Evolutionary conservation across 30 jellyfish, hydroid and myxozoan species (phyloP), one percentile per base, ranked within the genome.

Genomic region (Aurelia coerulea): DNA sequence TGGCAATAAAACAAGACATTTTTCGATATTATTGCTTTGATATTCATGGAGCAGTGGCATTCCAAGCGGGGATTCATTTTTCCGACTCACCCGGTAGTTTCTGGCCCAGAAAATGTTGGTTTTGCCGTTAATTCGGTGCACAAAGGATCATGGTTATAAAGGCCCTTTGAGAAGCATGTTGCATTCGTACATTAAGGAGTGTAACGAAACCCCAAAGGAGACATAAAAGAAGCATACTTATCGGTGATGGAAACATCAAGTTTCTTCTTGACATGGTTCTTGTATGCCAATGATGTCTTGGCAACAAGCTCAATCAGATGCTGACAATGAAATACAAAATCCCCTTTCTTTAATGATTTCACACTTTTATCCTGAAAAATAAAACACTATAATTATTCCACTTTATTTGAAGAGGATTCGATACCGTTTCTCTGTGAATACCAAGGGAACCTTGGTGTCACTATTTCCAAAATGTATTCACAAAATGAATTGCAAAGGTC

Each of bases 321-420:
- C 4, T 90, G 83, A 69, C 95, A 83, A 70, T 85, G 73, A 17
- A 94, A 71, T 77, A 94, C 76, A 23, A 94, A 84, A 31, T 94
- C 99, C 52, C 99, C 99, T 74, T 94, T 94, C 71, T 85, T 90
- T 64, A 88, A 52, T 10, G 97, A 92, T 73, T 94, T 94, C 46
- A 74, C 86, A 9, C 79, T 76, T 76, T 74, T 71, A 74, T 76
- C 87, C 99, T 93, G 70, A 42, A 82, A 78, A 8, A 31, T 10
- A 16, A 63, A 60, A 29, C 3, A 73, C 16, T 1, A 32, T 49
- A 10, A 4, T 18, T 9, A 8, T 37, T 17, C 4, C 12, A 32
- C 4, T 37, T n/a, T 15, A 62, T 56, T 5, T 76, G 18, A 9
- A 15, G 50, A 31, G 2, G 8, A 17, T 1, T 29, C 51, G 56